A percentile compares a stretch with the other conserved stretches of the same genome.
Conservation (phyloP, 2,797 vertebrate species). For the Echeneis naucrates region DNA sequence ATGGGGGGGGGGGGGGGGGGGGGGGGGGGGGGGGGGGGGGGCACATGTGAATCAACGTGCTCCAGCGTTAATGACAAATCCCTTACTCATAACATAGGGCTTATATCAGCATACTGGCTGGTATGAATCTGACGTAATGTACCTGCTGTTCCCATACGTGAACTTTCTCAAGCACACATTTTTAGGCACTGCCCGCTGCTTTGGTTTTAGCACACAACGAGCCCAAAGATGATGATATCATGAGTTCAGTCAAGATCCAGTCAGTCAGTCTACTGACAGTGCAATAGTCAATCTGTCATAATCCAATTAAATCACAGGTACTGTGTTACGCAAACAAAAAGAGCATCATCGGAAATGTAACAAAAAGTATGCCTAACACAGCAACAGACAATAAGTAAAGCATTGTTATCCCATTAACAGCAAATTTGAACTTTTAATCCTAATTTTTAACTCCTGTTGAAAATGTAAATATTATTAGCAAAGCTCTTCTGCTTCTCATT, state of each 20-base stretch:
- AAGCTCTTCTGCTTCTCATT: background rate
- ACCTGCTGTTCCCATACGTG: constrained; percentile 47
- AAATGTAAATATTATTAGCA: background rate
- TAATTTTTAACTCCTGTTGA: too few relatives aligned
- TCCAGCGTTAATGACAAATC: constrained; percentile 71
- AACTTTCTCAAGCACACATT: constrained; percentile 5
- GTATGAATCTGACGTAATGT: constrained; percentile 58
- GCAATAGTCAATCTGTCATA: background rate
- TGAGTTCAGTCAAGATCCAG: too few relatives aligned
- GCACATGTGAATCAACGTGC: constrained; percentile 79
- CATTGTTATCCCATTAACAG: too few relatives aligned
- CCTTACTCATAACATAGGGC: constrained; percentile 54
- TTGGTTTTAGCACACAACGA: background rate
- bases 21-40: constrained; percentile 38
- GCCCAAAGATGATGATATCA: too few relatives aligned
- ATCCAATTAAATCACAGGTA: too few relatives aligned
- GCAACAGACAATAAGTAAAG: background rate
- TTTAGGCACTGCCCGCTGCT: background rate
- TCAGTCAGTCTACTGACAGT: constrained; percentile 1
- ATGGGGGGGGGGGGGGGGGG: constrained; percentile 32
- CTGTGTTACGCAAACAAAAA: background rate
- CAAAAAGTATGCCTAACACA: background rate
- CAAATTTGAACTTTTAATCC: too few relatives aligned
- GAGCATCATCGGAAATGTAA: background rate
- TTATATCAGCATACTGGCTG: constrained; percentile 53